A percentile compares a stretch with the other conserved stretches of the same genome.
These are phyloP conservation scores for Zingel zingel DNA, from an alignment of 2,113 vertebrate genomes.

Conservation along the genomic window DNA sequence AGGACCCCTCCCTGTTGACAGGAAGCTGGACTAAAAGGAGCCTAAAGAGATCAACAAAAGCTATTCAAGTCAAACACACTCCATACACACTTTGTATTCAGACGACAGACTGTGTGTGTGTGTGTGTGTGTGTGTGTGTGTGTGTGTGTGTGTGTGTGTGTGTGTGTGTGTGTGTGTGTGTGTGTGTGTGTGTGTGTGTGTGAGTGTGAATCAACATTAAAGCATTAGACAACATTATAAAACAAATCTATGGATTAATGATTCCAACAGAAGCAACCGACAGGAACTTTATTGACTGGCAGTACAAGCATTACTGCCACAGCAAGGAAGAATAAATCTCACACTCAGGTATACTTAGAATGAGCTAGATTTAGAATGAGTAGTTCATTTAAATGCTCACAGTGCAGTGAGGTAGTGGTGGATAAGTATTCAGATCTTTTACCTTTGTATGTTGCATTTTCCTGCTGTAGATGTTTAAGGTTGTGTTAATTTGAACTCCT, in stretches of 20 bases:
- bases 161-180: constrained; percentile 15
- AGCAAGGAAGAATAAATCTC: background rate
- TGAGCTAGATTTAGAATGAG: background rate
- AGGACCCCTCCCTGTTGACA: constrained; percentile 55
- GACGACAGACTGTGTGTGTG: constrained; percentile 34
- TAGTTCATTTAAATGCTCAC: background rate
- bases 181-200: constrained; percentile 13
- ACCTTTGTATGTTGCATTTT: no score
- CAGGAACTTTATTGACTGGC: background rate
- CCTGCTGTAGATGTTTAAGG: no score
- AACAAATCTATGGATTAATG: constrained; percentile 1
- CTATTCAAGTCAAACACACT: constrained; percentile 58
- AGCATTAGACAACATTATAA: background rate
- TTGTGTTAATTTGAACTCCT: no score
- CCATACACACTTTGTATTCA: constrained; percentile 53
- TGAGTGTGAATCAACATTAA: constrained; percentile 31
- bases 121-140: constrained; percentile 36
- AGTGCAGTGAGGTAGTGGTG: background rate
- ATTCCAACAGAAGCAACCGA: background rate
- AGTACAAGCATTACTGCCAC: background rate
- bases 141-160: constrained; percentile 23
- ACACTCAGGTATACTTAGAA: background rate
- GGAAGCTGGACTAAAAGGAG: constrained; percentile 65
- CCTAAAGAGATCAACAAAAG: constrained; percentile 74
- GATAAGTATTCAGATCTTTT: no score